phyloP scores from a whole-genome alignment of 2,888 invertebrate genomes.

The Hypselothyrea guttata region DNA sequence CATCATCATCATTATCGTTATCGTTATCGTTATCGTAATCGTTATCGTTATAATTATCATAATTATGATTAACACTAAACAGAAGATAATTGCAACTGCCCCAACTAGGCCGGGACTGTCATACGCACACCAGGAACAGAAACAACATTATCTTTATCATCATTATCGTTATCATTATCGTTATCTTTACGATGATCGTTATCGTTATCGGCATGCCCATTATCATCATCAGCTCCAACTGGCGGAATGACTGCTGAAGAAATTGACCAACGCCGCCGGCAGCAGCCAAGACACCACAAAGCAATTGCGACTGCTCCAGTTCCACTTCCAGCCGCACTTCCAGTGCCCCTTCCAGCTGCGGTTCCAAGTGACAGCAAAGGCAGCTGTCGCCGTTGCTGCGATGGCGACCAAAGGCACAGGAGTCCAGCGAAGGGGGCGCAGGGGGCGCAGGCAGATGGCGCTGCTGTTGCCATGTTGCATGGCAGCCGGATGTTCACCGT shows the following conservation, averaged over 20 bases:
- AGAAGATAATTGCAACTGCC: conserved; percentile 58
- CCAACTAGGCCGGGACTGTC: conserved; percentile 67
- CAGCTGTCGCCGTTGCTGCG: conserved; percentile 57
- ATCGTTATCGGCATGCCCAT: conserved; percentile 41
- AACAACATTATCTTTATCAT: too few relatives aligned
- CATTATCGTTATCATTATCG: too few relatives aligned
- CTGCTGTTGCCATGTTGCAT: conserved; percentile 84
- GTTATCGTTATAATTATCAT: conserved; percentile 14
- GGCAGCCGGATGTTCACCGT: conserved; percentile 87
- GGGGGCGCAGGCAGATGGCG: too few relatives aligned
- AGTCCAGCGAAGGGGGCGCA: conserved; percentile 64
- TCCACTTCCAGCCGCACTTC: conserved; percentile 46
- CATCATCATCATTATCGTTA: conserved; percentile 38
- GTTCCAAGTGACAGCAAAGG: conserved; percentile 64
- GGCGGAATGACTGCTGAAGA: conserved; percentile 22
- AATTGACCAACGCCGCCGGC: conserved; percentile 30
- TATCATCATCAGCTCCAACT: conserved; percentile 45
- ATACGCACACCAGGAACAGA: conserved; percentile 17
- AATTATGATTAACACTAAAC: conserved; percentile 59
- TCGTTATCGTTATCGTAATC: conserved; percentile 45
- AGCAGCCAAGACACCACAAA: conserved; percentile 20
- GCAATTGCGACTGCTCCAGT: conserved; percentile 20
- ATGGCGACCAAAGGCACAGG: conserved; percentile 68
- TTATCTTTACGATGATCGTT: too few relatives aligned
- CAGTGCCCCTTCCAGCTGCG: conserved; percentile 45